phyloP scores from a whole-genome alignment of 2,797 vertebrate species.

The Melopsittacus undulatus region DNA sequence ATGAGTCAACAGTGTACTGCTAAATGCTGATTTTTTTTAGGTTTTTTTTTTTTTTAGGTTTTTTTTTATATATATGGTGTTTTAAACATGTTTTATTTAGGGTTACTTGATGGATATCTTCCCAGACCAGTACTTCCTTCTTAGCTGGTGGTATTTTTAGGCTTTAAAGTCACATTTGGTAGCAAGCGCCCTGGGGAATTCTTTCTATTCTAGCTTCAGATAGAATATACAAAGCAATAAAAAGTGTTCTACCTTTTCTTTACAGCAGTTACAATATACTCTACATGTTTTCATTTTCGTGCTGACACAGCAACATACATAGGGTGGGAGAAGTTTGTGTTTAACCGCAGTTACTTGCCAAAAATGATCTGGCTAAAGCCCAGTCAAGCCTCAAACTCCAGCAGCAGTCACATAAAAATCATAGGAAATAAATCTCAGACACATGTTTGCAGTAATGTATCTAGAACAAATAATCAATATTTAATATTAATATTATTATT shows the following conservation, averaged over 20 bases:
- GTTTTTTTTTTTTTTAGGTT: neutral
- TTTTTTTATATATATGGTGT: neutral
- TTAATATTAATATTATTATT: neutral
- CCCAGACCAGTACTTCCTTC: conserved; percentile 40
- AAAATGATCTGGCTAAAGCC: neutral
- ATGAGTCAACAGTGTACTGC: neutral
- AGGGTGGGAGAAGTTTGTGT: neutral
- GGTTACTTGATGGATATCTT: conserved; percentile 17
- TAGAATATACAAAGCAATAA: neutral
- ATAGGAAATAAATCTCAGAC: neutral
- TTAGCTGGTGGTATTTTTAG: conserved; percentile 41
- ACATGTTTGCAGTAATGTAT: neutral
- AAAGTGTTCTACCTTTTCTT: neutral
- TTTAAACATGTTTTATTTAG: conserved; percentile 17
- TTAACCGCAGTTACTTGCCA: neutral
- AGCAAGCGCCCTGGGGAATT: neutral
- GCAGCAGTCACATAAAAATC: neutral
- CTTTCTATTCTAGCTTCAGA: neutral
- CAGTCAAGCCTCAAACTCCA: neutral
- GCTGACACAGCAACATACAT: rapidly evolving
- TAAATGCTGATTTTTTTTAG: neutral
- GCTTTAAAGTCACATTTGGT: conserved; percentile 16
- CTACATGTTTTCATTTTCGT: neutral
- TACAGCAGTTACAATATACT: neutral
- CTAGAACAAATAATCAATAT: neutral